Base-by-base conservation (phyloP, 1,140 invertebrate genomes). In the Pseudomyrmex dendroicus region DNA sequence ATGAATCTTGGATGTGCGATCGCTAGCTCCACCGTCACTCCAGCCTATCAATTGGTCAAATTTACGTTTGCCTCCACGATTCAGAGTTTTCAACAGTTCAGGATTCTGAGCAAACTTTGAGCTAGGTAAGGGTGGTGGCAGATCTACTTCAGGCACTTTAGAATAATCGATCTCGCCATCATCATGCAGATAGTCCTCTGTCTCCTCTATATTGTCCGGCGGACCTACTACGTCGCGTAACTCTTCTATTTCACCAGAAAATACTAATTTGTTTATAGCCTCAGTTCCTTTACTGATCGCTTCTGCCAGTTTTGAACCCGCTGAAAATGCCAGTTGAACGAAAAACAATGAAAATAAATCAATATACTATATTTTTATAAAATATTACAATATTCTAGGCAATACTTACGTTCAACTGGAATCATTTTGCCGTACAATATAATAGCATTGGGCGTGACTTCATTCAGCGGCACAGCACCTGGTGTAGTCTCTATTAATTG, bases 371-470 rank as follows among this genome's bases (percentile, higher is more conserved):
- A 35, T 62, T 59, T 67, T n/a, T 9, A 20, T 73, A 56, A 52
- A 54, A 83, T 59, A 46, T 9, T 35, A 61, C 20, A 22, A 61
- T 59, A 25, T 25, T 48, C 17, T 56, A 82, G 59, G 13, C 9
- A 61, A 61, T 0, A 0, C 95, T 95, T 93, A 96, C 95, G 94
- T 94, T 97, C 96, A 13, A 98, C 96, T 48, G 96, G 94, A 83
- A 98, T 96, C 77, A 97, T 95, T 95, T 97, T 97, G 20, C 97
- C 97, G 91, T 97, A 97, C 66, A 97, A 95, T 90, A 97, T 96
- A 90, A 98, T 96, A 17, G 96, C 97, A 86, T 96, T 96, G 15
- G 97, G 96, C 84, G 96, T 95, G 20, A 97, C 95, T 91, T 97
- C 96, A 89, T 95, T 95, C 74, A 96, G 93, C 57, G 95, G 96